Evolutionary conservation across 2,113 vertebrate genomes (phyloP).

Genomic region (Gavia stellata): DNA sequence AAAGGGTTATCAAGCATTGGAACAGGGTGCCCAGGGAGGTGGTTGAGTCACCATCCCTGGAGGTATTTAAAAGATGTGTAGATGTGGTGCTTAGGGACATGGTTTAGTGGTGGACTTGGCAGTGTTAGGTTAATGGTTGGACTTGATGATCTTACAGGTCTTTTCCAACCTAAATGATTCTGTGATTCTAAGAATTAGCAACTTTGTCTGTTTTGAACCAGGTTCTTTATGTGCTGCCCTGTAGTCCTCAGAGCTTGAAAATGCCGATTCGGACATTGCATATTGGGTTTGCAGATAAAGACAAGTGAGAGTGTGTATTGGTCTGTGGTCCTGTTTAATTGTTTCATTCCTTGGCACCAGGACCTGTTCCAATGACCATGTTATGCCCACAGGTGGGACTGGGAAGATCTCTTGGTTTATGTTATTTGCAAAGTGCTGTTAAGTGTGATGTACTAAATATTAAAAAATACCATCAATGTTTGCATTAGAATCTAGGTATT

Average conservation of each 20-base stretch:
- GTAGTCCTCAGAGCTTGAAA: not conserved
- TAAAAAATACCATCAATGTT: not conserved
- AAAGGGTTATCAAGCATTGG: not conserved
- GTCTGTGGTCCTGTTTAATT: accelerated
- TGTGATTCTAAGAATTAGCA: not conserved
- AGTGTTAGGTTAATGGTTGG: not conserved
- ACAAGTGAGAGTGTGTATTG: not conserved
- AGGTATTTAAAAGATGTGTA: not conserved
- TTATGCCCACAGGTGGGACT: not conserved
- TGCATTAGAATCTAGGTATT: not conserved
- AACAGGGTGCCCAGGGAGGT: not conserved
- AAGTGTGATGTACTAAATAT: not conserved
- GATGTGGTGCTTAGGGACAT: no score
- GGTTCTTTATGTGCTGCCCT: not conserved
- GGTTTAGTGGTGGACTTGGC: not conserved
- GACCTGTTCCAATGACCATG: accelerated
- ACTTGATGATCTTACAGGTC: not conserved
- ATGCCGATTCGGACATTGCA: not conserved
- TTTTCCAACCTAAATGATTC: not conserved
- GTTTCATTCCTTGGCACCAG: not conserved
- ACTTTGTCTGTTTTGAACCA: not conserved
- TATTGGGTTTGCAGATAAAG: not conserved
- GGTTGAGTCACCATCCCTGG: not conserved
- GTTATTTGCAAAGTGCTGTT: not conserved
- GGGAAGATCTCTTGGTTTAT: not conserved